A percentile compares a stretch with the other conserved stretches of the same genome.
Evolutionary conservation across 1,140 invertebrate species (phyloP).

Genomic region (Aphidius gifuensis): DNA sequence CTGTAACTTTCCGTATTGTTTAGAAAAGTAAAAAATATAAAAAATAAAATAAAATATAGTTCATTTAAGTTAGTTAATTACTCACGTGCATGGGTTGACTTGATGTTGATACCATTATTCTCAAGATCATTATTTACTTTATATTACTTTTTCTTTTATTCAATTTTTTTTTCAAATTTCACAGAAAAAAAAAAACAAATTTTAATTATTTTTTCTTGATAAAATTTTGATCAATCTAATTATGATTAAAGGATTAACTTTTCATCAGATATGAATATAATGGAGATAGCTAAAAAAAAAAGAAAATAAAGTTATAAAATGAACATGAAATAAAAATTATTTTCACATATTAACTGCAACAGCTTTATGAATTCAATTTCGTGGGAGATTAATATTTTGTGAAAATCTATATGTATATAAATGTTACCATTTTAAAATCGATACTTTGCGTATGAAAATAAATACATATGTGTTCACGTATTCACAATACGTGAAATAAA

Average conservation of each 20-base stretch:
- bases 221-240: too few species aligned
- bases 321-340: too few species aligned
- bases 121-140: too few species aligned
- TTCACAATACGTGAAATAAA: constrained; percentile 13
- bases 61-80: constrained; percentile 42
- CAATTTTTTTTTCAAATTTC: too few species aligned
- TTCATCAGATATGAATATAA: too few species aligned
- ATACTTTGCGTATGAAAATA: constrained; percentile 14
- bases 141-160: too few species aligned
- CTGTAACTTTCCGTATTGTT: constrained; percentile 12
- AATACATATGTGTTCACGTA: constrained; percentile 9
- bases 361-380: constrained; percentile 24
- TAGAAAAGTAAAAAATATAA: constrained; percentile 18
- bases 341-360: not conserved
- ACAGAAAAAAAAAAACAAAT: too few species aligned
- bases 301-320: too few species aligned
- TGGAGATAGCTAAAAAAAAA: too few species aligned
- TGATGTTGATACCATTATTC: too few species aligned
- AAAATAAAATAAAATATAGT: constrained; percentile 31
- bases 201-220: too few species aligned
- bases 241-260: too few species aligned
- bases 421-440: not conserved
- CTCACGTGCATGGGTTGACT: constrained; percentile 6
- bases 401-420: constrained; percentile 1
- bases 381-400: constrained; percentile 6